Conservation (phyloP, 2,113 vertebrate genomes). For the Cisticola juncidis region DNA sequence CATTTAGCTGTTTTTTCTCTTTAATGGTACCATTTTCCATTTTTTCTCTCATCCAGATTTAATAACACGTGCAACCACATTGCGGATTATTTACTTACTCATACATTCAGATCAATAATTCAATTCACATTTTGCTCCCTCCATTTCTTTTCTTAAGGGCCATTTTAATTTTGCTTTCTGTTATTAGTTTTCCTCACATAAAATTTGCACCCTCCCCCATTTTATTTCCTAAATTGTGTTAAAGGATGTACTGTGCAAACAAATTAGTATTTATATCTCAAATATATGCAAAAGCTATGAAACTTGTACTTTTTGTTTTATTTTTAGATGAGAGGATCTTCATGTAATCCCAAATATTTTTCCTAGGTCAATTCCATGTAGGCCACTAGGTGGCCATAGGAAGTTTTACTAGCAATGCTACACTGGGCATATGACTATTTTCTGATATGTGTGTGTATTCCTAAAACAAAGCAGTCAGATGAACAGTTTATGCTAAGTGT, state of each 20-base stretch:
- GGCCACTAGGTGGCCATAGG: slow-evolving; percentile 58
- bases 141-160: not conserved
- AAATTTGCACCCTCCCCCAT: slow-evolving; percentile 31
- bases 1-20: slow-evolving; percentile 45
- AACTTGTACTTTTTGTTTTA: slow-evolving; percentile 70
- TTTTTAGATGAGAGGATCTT: slow-evolving; percentile 65
- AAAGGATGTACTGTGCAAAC: slow-evolving; percentile 77
- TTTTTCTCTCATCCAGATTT: not conserved
- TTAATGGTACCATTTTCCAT: not conserved
- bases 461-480: not conserved
- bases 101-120: slow-evolving; percentile 1
- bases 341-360: slow-evolving; percentile 28
- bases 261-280: slow-evolving; percentile 81
- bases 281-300: slow-evolving; percentile 76
- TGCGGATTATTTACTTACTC: not conserved
- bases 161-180: slow-evolving; percentile 44
- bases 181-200: slow-evolving; percentile 38
- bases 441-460: not conserved
- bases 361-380: slow-evolving; percentile 24
- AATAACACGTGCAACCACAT: not conserved
- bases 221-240: slow-evolving; percentile 70
- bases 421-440: slow-evolving; percentile 22
- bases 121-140: not conserved
- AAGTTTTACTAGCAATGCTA: slow-evolving; percentile 35
- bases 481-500: slow-evolving; percentile 44